phyloP scores from a whole-genome alignment of 53 echinoderm and acorn worm genomes.

The Paracentrotus lividus region DNA sequence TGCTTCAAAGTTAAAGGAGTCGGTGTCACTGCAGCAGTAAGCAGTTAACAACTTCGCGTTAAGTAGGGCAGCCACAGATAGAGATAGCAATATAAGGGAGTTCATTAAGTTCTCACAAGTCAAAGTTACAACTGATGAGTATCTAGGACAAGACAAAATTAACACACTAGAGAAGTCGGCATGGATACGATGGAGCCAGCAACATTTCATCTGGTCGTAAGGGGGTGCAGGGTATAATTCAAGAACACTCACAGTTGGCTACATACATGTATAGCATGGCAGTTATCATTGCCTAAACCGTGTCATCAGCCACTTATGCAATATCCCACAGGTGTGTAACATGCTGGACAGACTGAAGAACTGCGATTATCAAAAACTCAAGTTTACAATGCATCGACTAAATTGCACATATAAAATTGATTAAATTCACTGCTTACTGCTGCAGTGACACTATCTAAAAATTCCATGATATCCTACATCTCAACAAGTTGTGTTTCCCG shows the following conservation, averaged over 20 bases:
- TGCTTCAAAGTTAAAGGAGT: too few species aligned
- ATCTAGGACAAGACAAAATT: neutral
- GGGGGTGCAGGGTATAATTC: constrained; percentile 66
- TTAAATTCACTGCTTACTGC: too few species aligned
- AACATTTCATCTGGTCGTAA: neutral
- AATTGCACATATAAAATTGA: too few species aligned
- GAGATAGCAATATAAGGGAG: constrained; percentile 57
- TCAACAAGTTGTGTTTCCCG: too few species aligned
- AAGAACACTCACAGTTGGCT: constrained; percentile 24
- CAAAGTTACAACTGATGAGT: neutral
- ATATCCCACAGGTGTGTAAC: constrained; percentile 19
- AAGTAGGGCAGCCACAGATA: too few species aligned
- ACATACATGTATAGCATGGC: constrained; percentile 40
- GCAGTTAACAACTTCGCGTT: too few species aligned
- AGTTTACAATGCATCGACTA: too few species aligned
- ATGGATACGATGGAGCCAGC: constrained; percentile 37
- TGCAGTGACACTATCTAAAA: too few species aligned
- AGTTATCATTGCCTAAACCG: constrained; percentile 42
- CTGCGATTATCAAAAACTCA: too few species aligned
- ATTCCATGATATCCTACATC: too few species aligned
- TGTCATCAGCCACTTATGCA: constrained; percentile 32
- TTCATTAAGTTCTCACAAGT: constrained; percentile 56
- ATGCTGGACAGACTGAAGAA: constrained; percentile 38
- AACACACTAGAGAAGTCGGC: neutral
- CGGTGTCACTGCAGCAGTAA: too few species aligned